Percentiles rank a stretch among this genome's conserved stretches.
These are phyloP conservation scores for Nezara viridula DNA, from an alignment of 2,888 invertebrate genomes.

Conservation along the genomic window DNA sequence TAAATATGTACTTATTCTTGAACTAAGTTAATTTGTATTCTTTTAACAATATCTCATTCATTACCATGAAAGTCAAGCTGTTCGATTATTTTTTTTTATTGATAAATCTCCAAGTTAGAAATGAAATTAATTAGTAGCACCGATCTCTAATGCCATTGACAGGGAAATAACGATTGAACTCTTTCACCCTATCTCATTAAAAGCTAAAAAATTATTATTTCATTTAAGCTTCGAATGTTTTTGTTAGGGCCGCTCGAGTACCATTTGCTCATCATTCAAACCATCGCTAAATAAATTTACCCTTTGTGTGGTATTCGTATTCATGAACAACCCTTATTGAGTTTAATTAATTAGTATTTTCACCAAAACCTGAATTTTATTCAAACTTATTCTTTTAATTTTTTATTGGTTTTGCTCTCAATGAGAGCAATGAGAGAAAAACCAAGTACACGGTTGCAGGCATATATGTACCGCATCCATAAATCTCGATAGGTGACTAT, in stretches of 20 bases:
- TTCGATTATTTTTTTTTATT: no score
- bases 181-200: background rate
- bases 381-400: background rate
- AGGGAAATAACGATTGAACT: background rate
- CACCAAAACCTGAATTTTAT: background rate
- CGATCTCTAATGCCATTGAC: background rate
- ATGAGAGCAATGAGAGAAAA: no score
- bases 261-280: background rate
- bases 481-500: no score
- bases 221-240: background rate
- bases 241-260: background rate
- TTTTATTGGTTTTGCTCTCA: no score
- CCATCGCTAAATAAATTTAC: background rate
- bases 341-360: background rate
- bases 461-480: no score
- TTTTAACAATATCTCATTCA: no score
- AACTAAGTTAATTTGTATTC: no score
- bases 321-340: background rate
- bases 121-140: no score
- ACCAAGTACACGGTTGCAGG: no score
- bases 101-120: no score
- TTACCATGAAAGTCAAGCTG: no score
- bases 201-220: background rate
- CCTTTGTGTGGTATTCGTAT: background rate
- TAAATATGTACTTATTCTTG: no score